Percentiles rank a stretch among this genome's conserved stretches.
Evolutionary conservation across 2,797 vertebrate species (phyloP).

Genomic region (Lithobates sylvaticus): DNA sequence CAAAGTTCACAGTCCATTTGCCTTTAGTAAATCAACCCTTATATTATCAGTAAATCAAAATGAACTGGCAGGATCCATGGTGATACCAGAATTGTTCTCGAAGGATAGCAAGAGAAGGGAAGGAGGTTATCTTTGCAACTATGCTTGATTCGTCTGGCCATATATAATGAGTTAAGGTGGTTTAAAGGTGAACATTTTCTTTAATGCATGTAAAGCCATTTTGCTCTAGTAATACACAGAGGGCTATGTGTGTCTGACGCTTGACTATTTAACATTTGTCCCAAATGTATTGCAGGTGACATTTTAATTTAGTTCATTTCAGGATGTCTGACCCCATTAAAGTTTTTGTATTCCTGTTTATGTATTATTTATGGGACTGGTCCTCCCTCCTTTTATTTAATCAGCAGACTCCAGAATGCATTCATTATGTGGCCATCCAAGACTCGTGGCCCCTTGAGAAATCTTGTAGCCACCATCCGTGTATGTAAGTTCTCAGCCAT

Average conservation of each 20-base stretch:
- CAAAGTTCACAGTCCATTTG: too few species aligned
- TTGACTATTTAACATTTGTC: conserved; percentile 23
- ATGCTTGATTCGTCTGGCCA: too few species aligned
- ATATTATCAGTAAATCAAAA: too few species aligned
- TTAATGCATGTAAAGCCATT: background rate
- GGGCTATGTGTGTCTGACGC: background rate
- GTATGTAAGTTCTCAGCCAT: background rate
- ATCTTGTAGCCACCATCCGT: background rate
- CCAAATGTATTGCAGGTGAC: conserved; percentile 19
- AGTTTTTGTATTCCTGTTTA: conserved; percentile 22
- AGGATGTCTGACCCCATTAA: conserved; percentile 13
- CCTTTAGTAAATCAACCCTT: too few species aligned
- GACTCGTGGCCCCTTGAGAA: conserved; percentile 16
- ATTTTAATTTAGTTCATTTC: conserved; percentile 44
- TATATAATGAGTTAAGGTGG: background rate
- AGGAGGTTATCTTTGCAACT: too few species aligned
- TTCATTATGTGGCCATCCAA: conserved; percentile 21
- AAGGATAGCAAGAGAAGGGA: too few species aligned
- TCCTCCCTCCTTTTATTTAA: background rate
- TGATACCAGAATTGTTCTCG: too few species aligned
- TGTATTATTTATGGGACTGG: conserved; percentile 30
- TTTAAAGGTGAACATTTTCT: conserved; percentile 1
- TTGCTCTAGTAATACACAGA: background rate
- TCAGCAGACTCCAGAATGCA: conserved; percentile 19
- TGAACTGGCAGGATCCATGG: too few species aligned